Percentiles rank a stretch among this genome's conserved stretches.
These are phyloP conservation scores for Megalonaias nervosa DNA, from an alignment of 1,140 invertebrate species.

Conservation along the genomic window DNA sequence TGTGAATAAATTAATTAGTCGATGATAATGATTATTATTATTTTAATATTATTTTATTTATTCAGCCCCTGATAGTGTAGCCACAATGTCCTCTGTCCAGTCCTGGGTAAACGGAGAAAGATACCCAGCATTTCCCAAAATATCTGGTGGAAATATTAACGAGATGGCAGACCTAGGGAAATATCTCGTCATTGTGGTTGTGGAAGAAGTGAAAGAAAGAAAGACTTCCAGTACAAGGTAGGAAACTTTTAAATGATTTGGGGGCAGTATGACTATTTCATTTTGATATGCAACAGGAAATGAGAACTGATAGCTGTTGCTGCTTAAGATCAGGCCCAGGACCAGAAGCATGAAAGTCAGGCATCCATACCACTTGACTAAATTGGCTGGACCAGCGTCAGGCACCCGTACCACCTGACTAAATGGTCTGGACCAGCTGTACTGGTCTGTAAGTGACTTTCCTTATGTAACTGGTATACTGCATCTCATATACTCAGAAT, in stretches of 20 bases:
- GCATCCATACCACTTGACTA: too few species aligned
- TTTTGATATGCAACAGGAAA: too few species aligned
- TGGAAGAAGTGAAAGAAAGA: slow-evolving; percentile 48
- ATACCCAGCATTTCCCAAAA: slow-evolving; percentile 91
- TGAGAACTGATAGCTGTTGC: too few species aligned
- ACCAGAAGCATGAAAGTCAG: too few species aligned
- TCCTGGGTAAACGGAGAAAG: slow-evolving; percentile 91
- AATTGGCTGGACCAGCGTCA: too few species aligned
- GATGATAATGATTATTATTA: neutral
- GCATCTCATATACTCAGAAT: too few species aligned
- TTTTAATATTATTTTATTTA: neutral
- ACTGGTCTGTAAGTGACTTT: too few species aligned
- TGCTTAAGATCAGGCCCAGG: too few species aligned
- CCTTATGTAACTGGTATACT: too few species aligned
- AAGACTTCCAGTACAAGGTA: slow-evolving; percentile 49
- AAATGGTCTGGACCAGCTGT: too few species aligned
- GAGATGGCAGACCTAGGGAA: slow-evolving; percentile 64
- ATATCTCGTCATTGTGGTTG: slow-evolving; percentile 62
- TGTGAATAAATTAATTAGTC: neutral
- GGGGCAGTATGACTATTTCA: too few species aligned
- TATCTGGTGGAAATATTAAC: slow-evolving; percentile 75
- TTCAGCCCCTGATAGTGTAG: slow-evolving; percentile 50
- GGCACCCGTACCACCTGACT: too few species aligned
- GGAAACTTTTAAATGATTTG: slow-evolving; percentile 10
- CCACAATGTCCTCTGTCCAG: slow-evolving; percentile 48